phyloP scores from a whole-genome alignment of 1,140 invertebrate genomes.

The Tigriopus japonicus region DNA sequence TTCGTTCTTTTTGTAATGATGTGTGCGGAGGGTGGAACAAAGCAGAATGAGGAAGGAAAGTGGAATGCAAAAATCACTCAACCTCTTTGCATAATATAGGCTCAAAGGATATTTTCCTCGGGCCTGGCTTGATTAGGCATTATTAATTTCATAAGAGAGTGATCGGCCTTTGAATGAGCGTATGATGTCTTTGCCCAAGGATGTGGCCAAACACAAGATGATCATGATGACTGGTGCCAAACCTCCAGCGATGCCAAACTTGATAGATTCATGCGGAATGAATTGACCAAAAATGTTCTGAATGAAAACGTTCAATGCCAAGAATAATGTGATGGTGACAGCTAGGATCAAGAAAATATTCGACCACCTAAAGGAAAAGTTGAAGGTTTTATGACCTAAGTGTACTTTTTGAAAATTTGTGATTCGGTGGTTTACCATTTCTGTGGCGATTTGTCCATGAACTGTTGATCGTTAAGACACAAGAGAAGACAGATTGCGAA shows the following conservation, averaged over 20 bases:
- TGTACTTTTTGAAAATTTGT: background rate
- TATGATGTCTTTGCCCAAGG: background rate
- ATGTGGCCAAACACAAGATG: background rate
- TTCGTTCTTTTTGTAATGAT: too few species aligned
- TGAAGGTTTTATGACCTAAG: background rate
- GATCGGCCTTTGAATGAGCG: background rate
- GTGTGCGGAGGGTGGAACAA: too few species aligned
- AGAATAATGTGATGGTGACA: slow-evolving; percentile 14
- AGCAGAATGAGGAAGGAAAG: too few species aligned
- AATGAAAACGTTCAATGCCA: slow-evolving; percentile 11
- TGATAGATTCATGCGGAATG: background rate
- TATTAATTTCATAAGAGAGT: too few species aligned
- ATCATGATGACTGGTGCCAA: background rate
- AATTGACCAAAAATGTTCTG: background rate
- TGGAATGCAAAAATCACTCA: too few species aligned
- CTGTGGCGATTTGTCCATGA: slow-evolving; percentile 5
- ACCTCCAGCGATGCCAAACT: slow-evolving; percentile 3
- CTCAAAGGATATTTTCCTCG: too few species aligned
- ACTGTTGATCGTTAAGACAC: slow-evolving; percentile 10
- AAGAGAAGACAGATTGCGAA: slow-evolving; percentile 11
- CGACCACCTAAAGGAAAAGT: background rate
- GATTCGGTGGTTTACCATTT: background rate
- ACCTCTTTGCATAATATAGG: too few species aligned
- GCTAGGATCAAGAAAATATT: slow-evolving; percentile 3
- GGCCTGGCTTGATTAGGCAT: too few species aligned